Conservation (phyloP, 2,113 vertebrate genomes). For the Salvelinus alpinus region DNA sequence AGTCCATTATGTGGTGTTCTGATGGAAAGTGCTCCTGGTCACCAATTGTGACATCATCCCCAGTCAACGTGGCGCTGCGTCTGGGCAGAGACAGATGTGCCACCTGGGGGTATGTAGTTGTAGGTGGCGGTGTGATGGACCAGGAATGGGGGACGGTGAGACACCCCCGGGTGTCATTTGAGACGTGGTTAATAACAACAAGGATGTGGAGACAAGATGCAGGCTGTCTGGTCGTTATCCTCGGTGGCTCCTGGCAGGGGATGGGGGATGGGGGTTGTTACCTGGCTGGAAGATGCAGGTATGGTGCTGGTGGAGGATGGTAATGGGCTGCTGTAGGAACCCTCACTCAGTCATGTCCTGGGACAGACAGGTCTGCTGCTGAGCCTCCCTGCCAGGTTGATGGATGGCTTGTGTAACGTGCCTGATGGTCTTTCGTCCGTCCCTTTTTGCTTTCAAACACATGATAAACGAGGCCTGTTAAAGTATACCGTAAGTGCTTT, state of each 20-base stretch:
- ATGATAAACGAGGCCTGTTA: background rate
- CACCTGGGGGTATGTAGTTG: constrained; percentile 4
- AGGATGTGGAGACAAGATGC: constrained; percentile 8
- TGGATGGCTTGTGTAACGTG: background rate
- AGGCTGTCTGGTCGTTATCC: constrained; percentile 37
- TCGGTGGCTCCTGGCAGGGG: background rate
- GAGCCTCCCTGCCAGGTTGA: background rate
- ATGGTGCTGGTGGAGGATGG: background rate
- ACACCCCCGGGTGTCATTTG: constrained; percentile 20
- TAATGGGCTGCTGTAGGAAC: background rate
- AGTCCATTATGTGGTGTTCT: constrained; percentile 20
- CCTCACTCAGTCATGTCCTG: background rate
- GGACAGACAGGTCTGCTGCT: background rate
- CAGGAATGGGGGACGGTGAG: background rate
- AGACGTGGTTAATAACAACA: constrained; percentile 34
- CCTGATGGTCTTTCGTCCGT: constrained; percentile 9
- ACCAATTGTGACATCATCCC: constrained; percentile 7
- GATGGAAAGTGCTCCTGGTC: constrained; percentile 5
- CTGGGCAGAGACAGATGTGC: constrained; percentile 19
- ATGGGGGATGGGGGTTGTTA: constrained; percentile 20
- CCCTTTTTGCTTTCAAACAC: constrained; percentile 8
- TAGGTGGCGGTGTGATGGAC: background rate
- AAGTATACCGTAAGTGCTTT: constrained; percentile 5
- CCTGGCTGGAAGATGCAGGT: constrained; percentile 17
- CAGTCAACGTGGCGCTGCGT: background rate